A percentile compares a stretch with the other conserved stretches of the same genome.
phyloP scores from a whole-genome alignment of 2,797 vertebrate species.

The Schizothorax lantsangensis region DNA sequence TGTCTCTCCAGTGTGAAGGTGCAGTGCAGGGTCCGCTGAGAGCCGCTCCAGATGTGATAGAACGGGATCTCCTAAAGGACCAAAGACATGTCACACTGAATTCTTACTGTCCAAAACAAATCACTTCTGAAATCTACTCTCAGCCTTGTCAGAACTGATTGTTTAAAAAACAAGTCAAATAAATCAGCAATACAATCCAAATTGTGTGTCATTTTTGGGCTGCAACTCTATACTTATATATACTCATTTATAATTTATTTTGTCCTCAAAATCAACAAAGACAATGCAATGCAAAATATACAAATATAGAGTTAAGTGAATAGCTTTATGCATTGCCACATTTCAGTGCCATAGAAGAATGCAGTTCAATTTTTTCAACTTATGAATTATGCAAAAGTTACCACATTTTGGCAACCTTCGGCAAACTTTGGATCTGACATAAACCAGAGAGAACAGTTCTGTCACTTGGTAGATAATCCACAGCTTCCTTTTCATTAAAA shows the following conservation, averaged over 20 bases:
- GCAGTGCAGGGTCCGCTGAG: constrained; percentile 94
- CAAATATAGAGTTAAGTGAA: not conserved
- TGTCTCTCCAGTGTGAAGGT: constrained; percentile 96
- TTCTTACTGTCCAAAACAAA: constrained; percentile 4
- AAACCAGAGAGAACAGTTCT: not conserved
- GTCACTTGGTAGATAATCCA: constrained; percentile 21
- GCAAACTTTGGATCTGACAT: not conserved
- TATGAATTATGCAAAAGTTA: not conserved
- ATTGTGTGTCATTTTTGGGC: not conserved
- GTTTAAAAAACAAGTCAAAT: not conserved
- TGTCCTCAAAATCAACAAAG: not conserved
- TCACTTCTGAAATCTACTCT: not conserved
- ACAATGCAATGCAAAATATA: not conserved
- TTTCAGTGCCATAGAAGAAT: not conserved
- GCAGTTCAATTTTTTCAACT: not conserved
- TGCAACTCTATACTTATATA: no score
- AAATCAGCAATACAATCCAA: not conserved
- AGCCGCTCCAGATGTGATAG: constrained; percentile 97
- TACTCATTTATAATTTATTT: not conserved
- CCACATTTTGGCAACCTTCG: not conserved
- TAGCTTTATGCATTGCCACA: not conserved
- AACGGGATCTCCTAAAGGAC: constrained; percentile 92
- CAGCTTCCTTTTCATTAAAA: constrained; percentile 1
- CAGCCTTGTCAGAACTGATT: not conserved
- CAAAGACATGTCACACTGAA: constrained; percentile 11